Base-by-base conservation (phyloP, 1,140 invertebrate genomes). In the Paramacrobiotus metropolitanus region DNA sequence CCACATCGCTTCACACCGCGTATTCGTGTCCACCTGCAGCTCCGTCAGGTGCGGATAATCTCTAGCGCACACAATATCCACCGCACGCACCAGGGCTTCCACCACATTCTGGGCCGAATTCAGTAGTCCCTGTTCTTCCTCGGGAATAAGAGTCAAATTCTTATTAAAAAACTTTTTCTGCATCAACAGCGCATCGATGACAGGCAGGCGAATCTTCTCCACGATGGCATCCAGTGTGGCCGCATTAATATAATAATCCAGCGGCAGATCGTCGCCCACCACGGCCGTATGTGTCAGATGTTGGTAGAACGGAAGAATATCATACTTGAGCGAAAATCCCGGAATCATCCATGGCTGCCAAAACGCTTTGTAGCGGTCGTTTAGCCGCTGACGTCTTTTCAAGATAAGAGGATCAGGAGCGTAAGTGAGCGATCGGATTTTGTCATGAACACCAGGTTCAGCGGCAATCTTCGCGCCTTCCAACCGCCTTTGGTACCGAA, bases 241-340 rank as follows among this genome's bases (percentile, higher is more conserved):
- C 15, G 15, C 48, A 15, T 28, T 24, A 28, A 55, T 15, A 28
- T 55, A 55, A 28, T 55, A 55, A 24, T 55, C 48, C 15, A 24
- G 15, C 15, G 48, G 48, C 4, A 55, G 24, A 15, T 55, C 15
- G 48, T 55, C 48, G 24, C 15, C 68, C 9, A 75, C 68, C 1
- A 82, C 63, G 65, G 82, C 77, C 15, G 83, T 88, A 70, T 79
- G 77, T 4, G 86, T 88, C 45, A 82, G 77, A 68, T 81, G 79
- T 67, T 86, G 80, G 15, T 79, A 73, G 40, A 82, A 72, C 2
- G 77, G 72, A 40, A 40, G 34, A 15, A 40, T n/a, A 40, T 40
- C 34, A 40, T 40, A 9, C n/a, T 40, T n/a, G n/a, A n/a, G n/a
- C n/a, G n/a, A n/a, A n/a, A n/a, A n/a, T n/a, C n/a, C n/a, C n/a